Percentiles rank a stretch among this genome's conserved stretches.
Evolutionary conservation across 2,888 invertebrate genomes (phyloP).

Genomic region (Plebejus melissa): DNA sequence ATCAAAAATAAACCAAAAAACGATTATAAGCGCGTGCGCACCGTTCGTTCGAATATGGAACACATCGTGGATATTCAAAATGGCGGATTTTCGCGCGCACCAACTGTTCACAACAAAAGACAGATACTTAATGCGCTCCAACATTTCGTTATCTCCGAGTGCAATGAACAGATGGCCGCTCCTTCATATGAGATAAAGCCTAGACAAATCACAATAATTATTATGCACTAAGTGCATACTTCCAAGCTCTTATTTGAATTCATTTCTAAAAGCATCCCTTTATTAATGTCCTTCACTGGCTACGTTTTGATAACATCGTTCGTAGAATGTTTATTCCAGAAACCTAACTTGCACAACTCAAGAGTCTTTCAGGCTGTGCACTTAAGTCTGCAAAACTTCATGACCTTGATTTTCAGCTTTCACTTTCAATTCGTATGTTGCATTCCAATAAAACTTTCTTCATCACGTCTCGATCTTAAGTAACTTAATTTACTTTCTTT

Average conservation of each 20-base stretch:
- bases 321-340: not conserved
- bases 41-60: slow-evolving; percentile 75
- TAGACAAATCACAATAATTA: slow-evolving; percentile 17
- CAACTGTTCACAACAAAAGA: slow-evolving; percentile 59
- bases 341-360: not conserved
- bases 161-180: slow-evolving; percentile 75
- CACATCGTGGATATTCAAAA: slow-evolving; percentile 76
- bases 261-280: not conserved
- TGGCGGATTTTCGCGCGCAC: slow-evolving; percentile 73
- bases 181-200: slow-evolving; percentile 14
- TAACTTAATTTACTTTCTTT: not conserved
- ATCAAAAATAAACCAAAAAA: slow-evolving; percentile 77
- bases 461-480: not conserved
- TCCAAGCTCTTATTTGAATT: not conserved
- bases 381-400: not conserved
- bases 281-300: not conserved
- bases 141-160: slow-evolving; percentile 75
- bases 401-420: slow-evolving; percentile 8
- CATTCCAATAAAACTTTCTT: slow-evolving; percentile 17
- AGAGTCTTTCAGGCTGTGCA: not conserved
- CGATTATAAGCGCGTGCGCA: slow-evolving; percentile 68
- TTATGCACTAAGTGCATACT: not conserved
- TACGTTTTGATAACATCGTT: not conserved
- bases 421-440: not conserved
- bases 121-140: slow-evolving; percentile 67